Conservation (phyloP, 2,797 vertebrate species). For the Thaleichthys pacificus region DNA sequence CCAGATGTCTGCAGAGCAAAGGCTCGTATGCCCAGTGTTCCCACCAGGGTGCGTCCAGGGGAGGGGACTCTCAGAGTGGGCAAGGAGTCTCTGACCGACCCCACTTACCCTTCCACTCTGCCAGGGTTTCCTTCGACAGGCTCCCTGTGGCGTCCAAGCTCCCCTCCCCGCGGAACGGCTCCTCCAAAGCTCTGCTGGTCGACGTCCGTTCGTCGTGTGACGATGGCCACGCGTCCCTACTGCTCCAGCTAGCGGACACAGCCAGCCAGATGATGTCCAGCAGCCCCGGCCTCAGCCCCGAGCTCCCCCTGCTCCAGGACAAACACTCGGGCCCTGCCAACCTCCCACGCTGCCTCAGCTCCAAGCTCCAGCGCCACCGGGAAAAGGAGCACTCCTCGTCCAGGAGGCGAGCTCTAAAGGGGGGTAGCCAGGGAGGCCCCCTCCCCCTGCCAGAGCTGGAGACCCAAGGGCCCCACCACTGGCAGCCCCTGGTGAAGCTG, state of each 20-base stretch:
- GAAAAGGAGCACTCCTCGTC: conserved; percentile 16
- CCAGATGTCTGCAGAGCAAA: not conserved
- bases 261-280: conserved; percentile 37
- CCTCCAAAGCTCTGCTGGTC: conserved; percentile 20
- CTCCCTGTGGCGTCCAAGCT: conserved; percentile 7
- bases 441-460: conserved; percentile 19
- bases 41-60: conserved; percentile 18
- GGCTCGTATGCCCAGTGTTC: conserved; percentile 17
- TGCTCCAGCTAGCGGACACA: conserved; percentile 44
- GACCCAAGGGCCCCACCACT: not conserved
- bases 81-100: conserved; percentile 7
- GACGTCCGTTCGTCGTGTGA: not conserved
- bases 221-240: conserved; percentile 22
- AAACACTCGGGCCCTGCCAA: conserved; percentile 4
- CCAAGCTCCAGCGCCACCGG: conserved; percentile 34
- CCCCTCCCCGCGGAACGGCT: conserved; percentile 15
- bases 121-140: not conserved
- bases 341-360: not conserved
- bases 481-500: conserved; percentile 26
- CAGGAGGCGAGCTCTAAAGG: conserved; percentile 17
- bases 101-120: conserved; percentile 19
- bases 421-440: conserved; percentile 2
- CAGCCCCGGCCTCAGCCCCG: not conserved
- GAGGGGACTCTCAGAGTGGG: conserved; percentile 12
- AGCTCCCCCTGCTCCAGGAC: not conserved